Percentiles rank a stretch among this genome's conserved stretches.
These are phyloP conservation scores for Calyptommatus sinebrachiatus DNA, from an alignment of 2,113 vertebrate species.

Conservation along the genomic window DNA sequence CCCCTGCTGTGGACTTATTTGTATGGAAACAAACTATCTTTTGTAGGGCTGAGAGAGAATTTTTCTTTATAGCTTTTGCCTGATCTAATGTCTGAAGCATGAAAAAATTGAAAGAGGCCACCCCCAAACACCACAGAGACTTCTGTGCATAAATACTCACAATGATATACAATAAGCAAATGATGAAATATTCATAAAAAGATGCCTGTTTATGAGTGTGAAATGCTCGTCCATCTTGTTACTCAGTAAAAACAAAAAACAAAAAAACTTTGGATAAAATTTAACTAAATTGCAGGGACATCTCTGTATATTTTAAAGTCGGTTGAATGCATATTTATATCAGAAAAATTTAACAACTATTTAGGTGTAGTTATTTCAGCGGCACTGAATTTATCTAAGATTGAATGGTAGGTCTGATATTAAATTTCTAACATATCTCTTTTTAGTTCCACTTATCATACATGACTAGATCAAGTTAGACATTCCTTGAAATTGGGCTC, in stretches of 20 bases:
- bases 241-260: constrained; percentile 34
- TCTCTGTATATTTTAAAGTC: not conserved
- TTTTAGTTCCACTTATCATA: not conserved
- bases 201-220: constrained; percentile 19
- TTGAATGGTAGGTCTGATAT: not conserved
- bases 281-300: constrained; percentile 16
- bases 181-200: constrained; percentile 43
- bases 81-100: constrained; percentile 51
- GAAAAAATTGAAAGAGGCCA: constrained; percentile 51
- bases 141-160: constrained; percentile 55
- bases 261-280: not conserved
- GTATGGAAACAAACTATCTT: constrained; percentile 60
- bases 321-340: not conserved
- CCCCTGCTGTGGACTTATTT: constrained; percentile 25
- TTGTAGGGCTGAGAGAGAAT: constrained; percentile 62
- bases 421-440: not conserved
- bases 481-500: too few species aligned
- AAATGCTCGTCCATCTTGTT: not conserved
- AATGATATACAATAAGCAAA: constrained; percentile 44
- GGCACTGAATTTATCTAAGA: not conserved
- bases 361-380: not conserved
- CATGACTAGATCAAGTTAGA: too few species aligned
- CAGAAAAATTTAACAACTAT: not conserved
- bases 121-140: constrained; percentile 48
- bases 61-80: constrained; percentile 48